These are phyloP conservation scores for Catharus fuscescens DNA, from an alignment of 2,113 vertebrate genomes.

Conservation along the genomic window DNA sequence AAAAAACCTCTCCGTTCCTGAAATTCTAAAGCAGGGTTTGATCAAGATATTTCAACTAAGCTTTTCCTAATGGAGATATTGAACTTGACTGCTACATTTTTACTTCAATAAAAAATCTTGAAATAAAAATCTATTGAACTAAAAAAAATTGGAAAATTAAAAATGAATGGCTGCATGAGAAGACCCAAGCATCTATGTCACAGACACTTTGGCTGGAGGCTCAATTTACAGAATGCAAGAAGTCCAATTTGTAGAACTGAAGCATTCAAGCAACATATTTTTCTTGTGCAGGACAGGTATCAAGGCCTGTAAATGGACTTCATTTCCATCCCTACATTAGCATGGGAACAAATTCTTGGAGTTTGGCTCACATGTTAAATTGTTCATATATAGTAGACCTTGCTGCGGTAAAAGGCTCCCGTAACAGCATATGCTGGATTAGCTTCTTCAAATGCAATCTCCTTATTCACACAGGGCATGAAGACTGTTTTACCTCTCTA, in stretches of 20 bases:
- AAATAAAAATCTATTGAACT: neutral
- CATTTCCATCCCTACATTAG: neutral
- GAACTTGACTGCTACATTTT: neutral
- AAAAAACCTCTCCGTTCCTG: fast-evolving
- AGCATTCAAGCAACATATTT: neutral
- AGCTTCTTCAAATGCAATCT: neutral
- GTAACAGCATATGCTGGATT: neutral
- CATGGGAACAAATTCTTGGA: neutral
- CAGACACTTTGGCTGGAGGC: neutral
- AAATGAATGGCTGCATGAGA: neutral
- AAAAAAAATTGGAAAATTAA: neutral
- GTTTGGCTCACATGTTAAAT: neutral
- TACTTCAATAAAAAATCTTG: neutral
- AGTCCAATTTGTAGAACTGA: neutral
- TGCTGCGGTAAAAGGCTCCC: neutral
- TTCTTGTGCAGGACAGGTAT: neutral
- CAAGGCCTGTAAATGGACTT: neutral
- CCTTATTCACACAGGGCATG: neutral
- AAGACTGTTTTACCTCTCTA: neutral
- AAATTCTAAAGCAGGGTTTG: neutral
- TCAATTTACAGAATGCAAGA: neutral
- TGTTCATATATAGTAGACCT: neutral
- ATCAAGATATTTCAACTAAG: neutral
- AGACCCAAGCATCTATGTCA: neutral
- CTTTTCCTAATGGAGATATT: neutral